Base-by-base conservation (phyloP, 92 coral and sea anemone genomes). In the Zoanthus gigantus region DNA sequence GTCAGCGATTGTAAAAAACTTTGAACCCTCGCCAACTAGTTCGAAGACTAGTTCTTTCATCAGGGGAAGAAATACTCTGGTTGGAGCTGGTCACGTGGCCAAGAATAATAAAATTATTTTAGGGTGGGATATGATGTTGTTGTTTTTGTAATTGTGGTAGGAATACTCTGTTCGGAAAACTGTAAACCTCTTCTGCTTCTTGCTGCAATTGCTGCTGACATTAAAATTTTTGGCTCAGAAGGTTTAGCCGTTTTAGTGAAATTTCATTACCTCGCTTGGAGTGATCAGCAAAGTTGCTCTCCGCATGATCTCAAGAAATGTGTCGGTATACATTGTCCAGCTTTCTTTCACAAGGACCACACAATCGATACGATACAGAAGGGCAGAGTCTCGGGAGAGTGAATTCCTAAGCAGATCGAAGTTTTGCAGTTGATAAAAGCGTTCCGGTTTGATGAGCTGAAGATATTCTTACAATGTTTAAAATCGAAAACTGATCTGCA, bases 301-400 rank as follows among this genome's bases (percentile, higher is more conserved):
- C 4, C 63, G 53, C 18, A 91, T 80, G 76, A 54, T 65, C n/a
- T 83, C 37, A 71, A 57, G 82, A 72, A 91, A 52, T 23, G 56
- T 72, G 54, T 37, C 29, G 56, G 84, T 23, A 23, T 23, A 0
- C 83, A 85, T 82, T 87, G 28, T 82, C 74, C 29, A 91, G 56
- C 15, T 84, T 68, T 45, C 91, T 77, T 76, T 87, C 93, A 83
- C 93, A 82, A 47, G 91, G 89, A 65, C 89, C 58, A 76, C 93
- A 91, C 44, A 88, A 15, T 4, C 77, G 74, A 74, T 76, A 65
- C 17, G 89, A 23, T 23, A 23, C 23, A 23, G 93, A 77, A 77
- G 80, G 18, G 67, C 28, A 60, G 67, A 60, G 23, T 60, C 67
- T 3, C 68, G 58, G 29, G 45, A 32, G 44, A 89, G 71, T 72